phyloP scores from a whole-genome alignment of 2,113 vertebrate genomes.

The Tylochromis polylepis region DNA sequence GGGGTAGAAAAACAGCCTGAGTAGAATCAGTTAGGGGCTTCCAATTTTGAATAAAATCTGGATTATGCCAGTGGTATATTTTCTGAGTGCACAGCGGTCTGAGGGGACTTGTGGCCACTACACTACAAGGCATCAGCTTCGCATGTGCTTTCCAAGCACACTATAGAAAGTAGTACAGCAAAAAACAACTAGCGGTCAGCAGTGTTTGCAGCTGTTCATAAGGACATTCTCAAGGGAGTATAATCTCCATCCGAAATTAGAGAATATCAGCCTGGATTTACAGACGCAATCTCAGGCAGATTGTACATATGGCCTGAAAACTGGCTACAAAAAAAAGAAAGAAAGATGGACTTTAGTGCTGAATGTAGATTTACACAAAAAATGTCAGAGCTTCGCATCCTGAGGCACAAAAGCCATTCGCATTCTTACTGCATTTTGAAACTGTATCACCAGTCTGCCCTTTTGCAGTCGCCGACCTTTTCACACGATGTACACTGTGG shows the following conservation, averaged over 20 bases:
- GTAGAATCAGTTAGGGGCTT: neutral
- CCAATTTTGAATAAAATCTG: neutral
- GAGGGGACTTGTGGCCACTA: neutral
- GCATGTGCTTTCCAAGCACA: neutral
- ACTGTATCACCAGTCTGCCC: neutral
- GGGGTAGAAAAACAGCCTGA: neutral
- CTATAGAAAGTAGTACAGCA: neutral
- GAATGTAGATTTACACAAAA: neutral
- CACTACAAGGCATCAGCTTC: too few relatives aligned
- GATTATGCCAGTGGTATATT: neutral
- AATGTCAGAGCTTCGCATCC: neutral
- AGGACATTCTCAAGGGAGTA: neutral
- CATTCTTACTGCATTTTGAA: neutral
- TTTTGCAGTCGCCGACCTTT: conserved; percentile 18
- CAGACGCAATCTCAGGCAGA: neutral
- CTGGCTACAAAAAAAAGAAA: neutral
- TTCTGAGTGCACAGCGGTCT: neutral
- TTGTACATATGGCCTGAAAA: neutral
- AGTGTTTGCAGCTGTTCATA: neutral
- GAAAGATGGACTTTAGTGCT: neutral
- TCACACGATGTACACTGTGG: neutral
- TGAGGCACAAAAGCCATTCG: neutral
- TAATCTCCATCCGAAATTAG: neutral
- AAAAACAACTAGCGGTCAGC: neutral
- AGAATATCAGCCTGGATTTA: neutral